phyloP scores from a whole-genome alignment of 1,140 invertebrate genomes.

The Lordiphosa clarofinis region DNA sequence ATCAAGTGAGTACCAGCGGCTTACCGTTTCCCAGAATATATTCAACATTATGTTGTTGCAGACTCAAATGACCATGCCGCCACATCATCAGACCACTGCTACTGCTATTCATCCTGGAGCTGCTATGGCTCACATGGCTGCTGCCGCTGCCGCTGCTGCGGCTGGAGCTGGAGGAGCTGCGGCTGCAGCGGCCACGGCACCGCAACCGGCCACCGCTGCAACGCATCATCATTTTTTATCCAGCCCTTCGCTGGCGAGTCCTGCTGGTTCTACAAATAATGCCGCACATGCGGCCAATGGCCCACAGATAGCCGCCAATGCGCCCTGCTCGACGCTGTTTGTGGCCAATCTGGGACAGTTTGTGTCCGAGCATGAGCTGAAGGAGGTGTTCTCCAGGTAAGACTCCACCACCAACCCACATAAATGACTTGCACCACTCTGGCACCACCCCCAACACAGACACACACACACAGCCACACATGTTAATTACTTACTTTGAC shows the following conservation, averaged over 20 bases:
- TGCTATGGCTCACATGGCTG: conserved; percentile 85
- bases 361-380: conserved; percentile 97
- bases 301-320: conserved; percentile 81
- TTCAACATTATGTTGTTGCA: conserved; percentile 49
- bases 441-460: conserved; percentile 10
- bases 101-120: conserved; percentile 85
- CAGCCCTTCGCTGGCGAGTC: conserved; percentile 91
- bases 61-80: conserved; percentile 86
- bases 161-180: conserved; percentile 42
- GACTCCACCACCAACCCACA: conserved; percentile 29
- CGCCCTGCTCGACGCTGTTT: conserved; percentile 97
- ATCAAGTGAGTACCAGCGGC: conserved; percentile 74
- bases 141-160: conserved; percentile 57
- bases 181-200: conserved; percentile 43
- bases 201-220: conserved; percentile 71
- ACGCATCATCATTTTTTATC: conserved; percentile 86
- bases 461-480: conserved; percentile 12
- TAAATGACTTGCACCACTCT: conserved; percentile 1
- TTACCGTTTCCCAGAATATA: background rate
- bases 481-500: conserved; percentile 7
- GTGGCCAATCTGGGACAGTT: conserved; percentile 98
- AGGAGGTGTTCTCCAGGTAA: conserved; percentile 98
- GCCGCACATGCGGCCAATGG: conserved; percentile 81
- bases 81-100: conserved; percentile 77
- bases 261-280: conserved; percentile 87